Evolutionary conservation across 2,888 invertebrate genomes (phyloP), one percentile per base, ranked within the genome.

Genomic region (Chirona hameri): DNA sequence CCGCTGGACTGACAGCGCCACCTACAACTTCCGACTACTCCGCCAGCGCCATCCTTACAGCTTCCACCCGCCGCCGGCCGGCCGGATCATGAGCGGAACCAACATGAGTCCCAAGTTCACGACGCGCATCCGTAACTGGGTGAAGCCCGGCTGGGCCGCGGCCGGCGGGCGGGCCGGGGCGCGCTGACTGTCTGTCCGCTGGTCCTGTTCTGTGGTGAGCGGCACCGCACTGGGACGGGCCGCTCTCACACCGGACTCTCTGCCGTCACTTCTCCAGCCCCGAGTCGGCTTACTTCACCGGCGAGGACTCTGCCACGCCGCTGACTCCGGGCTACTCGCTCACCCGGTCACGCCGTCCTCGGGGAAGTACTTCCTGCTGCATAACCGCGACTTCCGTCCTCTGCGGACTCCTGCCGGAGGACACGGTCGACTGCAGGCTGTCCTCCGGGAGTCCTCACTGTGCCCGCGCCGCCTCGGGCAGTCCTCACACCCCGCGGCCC

Each of bases 261-360:
- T 48, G 15, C 80, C 27, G 3, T 69, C 46, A n/a, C 85, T 90
- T 95, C 82, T 94, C 94, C 0, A 95, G 95, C 0, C 95, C 95
- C 0, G 95, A 95, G 89, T 95, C 94, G 86, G 95, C 95, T 69
- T 95, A 95, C 89, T 94, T 94, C 85, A 95, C 95, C 10, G 95
- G 95, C 72, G 83, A 72, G 82, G 83, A 81, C 72, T 80, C 81
- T 9, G 60, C 84, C 80, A 57, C 83, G 48, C 29, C 83, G 21
- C 76, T 27, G 39, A 83, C 82, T 52, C 69, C 83, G 27, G n/a
- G 85, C 85, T 82, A 85, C 85, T 10, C 86, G 81, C 85, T 85
- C 83, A 85, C 85, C 86, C 86, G 81, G 86, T 86, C 14, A 85
- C 86, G 81, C 85, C 84, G 79, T 86, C 86, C 86, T 86, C 86